Evolutionary conservation across 2,113 vertebrate genomes (phyloP).

Genomic region (Leptobrachium leishanense): DNA sequence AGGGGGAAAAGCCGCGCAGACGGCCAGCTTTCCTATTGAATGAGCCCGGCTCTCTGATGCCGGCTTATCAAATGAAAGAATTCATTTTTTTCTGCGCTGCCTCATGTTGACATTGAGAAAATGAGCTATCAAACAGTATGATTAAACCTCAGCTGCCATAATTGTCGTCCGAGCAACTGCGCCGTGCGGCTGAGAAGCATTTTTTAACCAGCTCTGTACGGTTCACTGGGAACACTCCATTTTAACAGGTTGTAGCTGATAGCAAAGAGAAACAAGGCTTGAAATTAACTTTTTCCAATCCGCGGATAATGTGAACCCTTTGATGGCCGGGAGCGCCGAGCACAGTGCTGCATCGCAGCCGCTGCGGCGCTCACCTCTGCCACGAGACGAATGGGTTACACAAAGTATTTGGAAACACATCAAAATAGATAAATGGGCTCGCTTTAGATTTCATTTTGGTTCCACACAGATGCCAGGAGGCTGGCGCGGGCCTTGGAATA

Average conservation of each 20-base stretch:
- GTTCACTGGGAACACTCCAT: constrained; percentile 68
- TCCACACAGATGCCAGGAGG: constrained; percentile 49
- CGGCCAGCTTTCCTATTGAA: constrained; percentile 76
- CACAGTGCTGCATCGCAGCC: too few species aligned
- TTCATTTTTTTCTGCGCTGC: constrained; percentile 81
- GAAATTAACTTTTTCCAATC: constrained; percentile 75
- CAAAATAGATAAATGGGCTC: constrained; percentile 8
- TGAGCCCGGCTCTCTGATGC: constrained; percentile 77
- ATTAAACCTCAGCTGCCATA: constrained; percentile 83
- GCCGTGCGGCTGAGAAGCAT: constrained; percentile 70
- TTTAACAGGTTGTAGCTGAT: constrained; percentile 70
- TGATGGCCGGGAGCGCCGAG: constrained; percentile 44
- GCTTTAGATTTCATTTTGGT: constrained; percentile 57
- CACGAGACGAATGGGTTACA: constrained; percentile 59
- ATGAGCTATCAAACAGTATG: constrained; percentile 84
- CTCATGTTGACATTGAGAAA: constrained; percentile 90
- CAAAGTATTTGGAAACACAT: too few species aligned
- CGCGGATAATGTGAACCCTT: constrained; percentile 65
- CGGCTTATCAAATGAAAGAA: constrained; percentile 88
- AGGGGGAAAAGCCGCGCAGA: constrained; percentile 74
- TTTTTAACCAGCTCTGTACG: constrained; percentile 65
- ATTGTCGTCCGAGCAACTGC: constrained; percentile 77
- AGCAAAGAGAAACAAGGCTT: constrained; percentile 71
- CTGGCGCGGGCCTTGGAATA: constrained; percentile 54
- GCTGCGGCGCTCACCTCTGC: neutral